A percentile compares a stretch with the other conserved stretches of the same genome.
phyloP scores from a whole-genome alignment of 2,113 vertebrate genomes.

The Pseudopipra pipra region DNA sequence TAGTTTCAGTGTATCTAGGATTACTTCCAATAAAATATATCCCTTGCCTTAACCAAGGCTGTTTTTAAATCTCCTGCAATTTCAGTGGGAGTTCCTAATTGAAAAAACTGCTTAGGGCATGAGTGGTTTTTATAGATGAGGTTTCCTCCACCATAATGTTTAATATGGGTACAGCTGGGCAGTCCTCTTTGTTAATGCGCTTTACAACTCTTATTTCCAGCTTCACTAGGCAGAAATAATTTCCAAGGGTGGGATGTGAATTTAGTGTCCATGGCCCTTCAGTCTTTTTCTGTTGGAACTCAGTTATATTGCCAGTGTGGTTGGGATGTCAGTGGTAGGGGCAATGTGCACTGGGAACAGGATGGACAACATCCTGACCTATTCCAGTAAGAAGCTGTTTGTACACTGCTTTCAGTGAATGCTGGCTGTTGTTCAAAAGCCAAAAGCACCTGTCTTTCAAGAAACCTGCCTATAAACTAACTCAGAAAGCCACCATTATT shows the following conservation, averaged over 20 bases:
- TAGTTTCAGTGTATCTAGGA: not conserved
- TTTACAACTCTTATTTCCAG: not conserved
- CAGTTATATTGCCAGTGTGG: not conserved
- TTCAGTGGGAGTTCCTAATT: not conserved
- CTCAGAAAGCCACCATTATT: not conserved
- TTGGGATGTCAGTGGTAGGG: accelerated
- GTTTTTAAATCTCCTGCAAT: not conserved
- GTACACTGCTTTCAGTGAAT: not conserved
- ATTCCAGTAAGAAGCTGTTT: not conserved
- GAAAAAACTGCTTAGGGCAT: not conserved
- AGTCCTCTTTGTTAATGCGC: not conserved
- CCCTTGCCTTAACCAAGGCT: not conserved
- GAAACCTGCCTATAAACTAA: not conserved
- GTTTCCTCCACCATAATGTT: not conserved
- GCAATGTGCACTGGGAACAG: accelerated
- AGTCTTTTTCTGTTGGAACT: not conserved
- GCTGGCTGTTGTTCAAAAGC: not conserved
- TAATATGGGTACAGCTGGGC: not conserved
- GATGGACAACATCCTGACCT: not conserved
- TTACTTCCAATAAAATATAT: not conserved
- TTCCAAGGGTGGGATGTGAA: not conserved
- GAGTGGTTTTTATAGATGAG: not conserved
- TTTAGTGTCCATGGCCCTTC: not conserved
- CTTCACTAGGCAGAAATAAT: not conserved
- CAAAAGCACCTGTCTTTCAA: not conserved